Evolutionary conservation across 1,140 invertebrate genomes (phyloP).

Genomic region (Heliconius hewitsoni): DNA sequence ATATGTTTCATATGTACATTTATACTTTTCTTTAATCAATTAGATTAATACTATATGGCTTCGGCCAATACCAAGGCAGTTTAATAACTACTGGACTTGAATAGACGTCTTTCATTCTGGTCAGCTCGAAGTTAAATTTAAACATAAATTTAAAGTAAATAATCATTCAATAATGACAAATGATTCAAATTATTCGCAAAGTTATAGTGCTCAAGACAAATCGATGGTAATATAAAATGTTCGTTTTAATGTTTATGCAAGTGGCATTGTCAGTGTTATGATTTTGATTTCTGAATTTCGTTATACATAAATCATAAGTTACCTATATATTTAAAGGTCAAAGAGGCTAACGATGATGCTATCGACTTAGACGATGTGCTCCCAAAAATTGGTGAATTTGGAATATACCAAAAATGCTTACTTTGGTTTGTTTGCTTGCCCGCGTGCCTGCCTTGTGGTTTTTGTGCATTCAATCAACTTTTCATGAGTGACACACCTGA

Average conservation of each 20-base stretch:
- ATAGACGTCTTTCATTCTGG: conserved; percentile 43
- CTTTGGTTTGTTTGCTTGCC: conserved; percentile 93
- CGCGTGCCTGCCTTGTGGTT: conserved; percentile 93
- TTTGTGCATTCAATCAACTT: conserved; percentile 94
- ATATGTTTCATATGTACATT: conserved; percentile 35
- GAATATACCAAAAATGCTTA: conserved; percentile 91
- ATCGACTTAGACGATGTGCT: conserved; percentile 91
- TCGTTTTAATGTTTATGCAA: conserved; percentile 1
- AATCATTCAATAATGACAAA: conserved; percentile 31
- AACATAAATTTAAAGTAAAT: conserved; percentile 30
- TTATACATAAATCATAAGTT: not conserved
- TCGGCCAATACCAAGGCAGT: conserved; percentile 63
- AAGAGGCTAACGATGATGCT: conserved; percentile 60
- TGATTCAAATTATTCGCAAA: conserved; percentile 29
- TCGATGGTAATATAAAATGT: conserved; percentile 47
- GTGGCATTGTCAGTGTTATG: not conserved
- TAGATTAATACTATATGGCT: conserved; percentile 74
- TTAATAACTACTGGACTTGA: conserved; percentile 57
- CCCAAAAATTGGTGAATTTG: conserved; percentile 92
- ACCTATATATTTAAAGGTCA: conserved; percentile 48
- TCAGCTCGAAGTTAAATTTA: conserved; percentile 17
- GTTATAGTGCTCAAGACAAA: conserved; percentile 43
- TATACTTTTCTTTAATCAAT: conserved; percentile 63
- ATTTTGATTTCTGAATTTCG: not conserved
- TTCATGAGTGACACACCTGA: conserved; percentile 92